phyloP scores from a whole-genome alignment of 2,797 vertebrate species.

The Tenualosa ilisha region DNA sequence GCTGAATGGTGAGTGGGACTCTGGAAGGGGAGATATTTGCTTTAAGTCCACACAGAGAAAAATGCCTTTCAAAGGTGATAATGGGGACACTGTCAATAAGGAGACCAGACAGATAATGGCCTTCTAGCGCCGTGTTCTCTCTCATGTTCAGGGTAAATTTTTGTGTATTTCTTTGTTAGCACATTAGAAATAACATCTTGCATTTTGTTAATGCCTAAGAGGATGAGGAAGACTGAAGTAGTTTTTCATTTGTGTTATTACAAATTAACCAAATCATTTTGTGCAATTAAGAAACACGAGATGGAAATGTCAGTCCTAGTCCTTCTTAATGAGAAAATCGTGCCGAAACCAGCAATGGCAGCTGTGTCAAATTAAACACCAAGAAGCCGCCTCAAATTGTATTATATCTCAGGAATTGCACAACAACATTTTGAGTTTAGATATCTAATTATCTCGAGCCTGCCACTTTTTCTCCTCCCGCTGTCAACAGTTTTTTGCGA shows the following conservation, averaged over 20 bases:
- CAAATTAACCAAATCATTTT: conserved; percentile 25
- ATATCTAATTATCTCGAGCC: conserved; percentile 32
- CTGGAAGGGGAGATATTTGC: conserved; percentile 44
- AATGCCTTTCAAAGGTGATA: conserved; percentile 49
- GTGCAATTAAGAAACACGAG: not conserved
- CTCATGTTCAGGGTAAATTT: not conserved
- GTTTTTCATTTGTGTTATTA: not conserved
- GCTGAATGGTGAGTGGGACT: conserved; percentile 53
- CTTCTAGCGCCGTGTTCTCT: not conserved
- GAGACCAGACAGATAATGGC: conserved; percentile 39
- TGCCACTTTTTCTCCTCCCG: conserved; percentile 3
- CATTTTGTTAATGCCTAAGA: not conserved
- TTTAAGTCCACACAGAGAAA: conserved; percentile 39
- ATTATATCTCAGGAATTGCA: conserved; percentile 30
- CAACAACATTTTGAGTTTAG: conserved; percentile 23
- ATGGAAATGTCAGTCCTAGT: conserved; percentile 19
- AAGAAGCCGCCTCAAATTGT: conserved; percentile 10
- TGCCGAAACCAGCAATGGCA: conserved; percentile 37
- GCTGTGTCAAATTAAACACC: conserved; percentile 37
- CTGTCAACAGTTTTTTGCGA: conserved; percentile 3
- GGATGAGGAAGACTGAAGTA: not conserved
- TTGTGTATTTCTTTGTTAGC: not conserved
- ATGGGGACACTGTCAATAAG: conserved; percentile 35
- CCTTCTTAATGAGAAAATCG: conserved; percentile 27
- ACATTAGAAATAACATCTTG: not conserved